Evolutionary conservation across 2,888 invertebrate genomes (phyloP), one percentile per base, ranked within the genome.

Genomic region (Notodonta ziczac): DNA sequence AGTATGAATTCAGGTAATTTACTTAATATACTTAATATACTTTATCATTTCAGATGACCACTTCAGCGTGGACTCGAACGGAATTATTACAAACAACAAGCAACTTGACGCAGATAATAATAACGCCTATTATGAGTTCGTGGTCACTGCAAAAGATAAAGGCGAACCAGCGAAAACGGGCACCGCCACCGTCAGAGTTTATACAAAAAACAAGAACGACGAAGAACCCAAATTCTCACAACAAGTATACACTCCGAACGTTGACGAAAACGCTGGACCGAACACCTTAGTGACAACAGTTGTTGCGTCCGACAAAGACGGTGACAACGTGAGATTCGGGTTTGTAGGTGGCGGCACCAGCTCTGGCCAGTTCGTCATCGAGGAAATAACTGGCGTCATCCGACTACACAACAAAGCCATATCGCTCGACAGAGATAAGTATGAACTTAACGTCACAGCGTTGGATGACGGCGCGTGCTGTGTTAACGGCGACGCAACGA

Each of bases 391-490:
- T 56, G 98, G 98, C 74, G 98, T 98, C 42, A 98, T 98, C 75
- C 96, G 98, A 66, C 91, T 98, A 59, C 98, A 98, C 81, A 97
- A 96, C 75, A 97, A 98, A 83, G 96, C 96, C 6, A 98, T 98
- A 72, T 96, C 97, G 0, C 90, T 98, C 71, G 98, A 98, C 83
- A 95, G 97, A 69, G 98, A 98, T 85, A 98, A 98, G 86, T 99
- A 99, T 84, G 98, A 98, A 85, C 90, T 99, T 62, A 99, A 99
- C 85, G 98, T 99, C 9, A 98, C 99, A 0, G 99, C 99, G 3
- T 96, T 98, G 94, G 99, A 99, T 84, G 99, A 99, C 85, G 99
- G 99, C 0, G 97, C 98, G 1, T 99, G 99, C 85, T 99, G 99
- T 85, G 97, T 96, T 13, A 97, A 98, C 71, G 98, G 98, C 4